Evolutionary conservation across 2,797 vertebrate species (phyloP).

Genomic region (Microchirus variegatus): DNA sequence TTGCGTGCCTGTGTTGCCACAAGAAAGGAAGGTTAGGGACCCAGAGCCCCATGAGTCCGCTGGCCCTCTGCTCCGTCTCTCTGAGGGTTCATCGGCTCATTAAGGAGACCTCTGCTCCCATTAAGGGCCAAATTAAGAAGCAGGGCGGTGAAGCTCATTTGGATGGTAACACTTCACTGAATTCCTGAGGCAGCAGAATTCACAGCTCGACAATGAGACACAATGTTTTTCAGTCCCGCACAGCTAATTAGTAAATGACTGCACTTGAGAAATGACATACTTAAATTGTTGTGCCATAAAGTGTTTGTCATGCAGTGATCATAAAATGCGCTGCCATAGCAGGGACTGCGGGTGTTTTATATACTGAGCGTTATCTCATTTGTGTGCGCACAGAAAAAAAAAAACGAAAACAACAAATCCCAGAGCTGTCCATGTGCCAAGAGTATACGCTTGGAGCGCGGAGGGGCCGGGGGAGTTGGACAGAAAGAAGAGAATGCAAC

Average conservation of each 20-base stretch:
- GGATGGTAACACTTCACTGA: slow-evolving; percentile 68
- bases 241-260: slow-evolving; percentile 68
- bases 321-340: slow-evolving; percentile 33
- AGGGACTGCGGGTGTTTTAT: slow-evolving; percentile 16
- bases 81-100: slow-evolving; percentile 79
- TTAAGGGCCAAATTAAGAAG: slow-evolving; percentile 80
- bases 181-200: slow-evolving; percentile 77
- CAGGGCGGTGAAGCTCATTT: slow-evolving; percentile 68
- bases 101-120: slow-evolving; percentile 72
- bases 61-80: slow-evolving; percentile 55
- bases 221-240: slow-evolving; percentile 49
- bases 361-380: slow-evolving; percentile 50
- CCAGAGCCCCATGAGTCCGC: slow-evolving; percentile 58
- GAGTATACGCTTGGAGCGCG: slow-evolving; percentile 32
- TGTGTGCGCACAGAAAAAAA: slow-evolving; percentile 52
- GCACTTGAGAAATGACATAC: slow-evolving; percentile 58
- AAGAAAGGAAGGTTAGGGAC: slow-evolving; percentile 74
- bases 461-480: slow-evolving; percentile 50
- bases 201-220: slow-evolving; percentile 54
- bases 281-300: slow-evolving; percentile 50
- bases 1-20: slow-evolving; percentile 37
- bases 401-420: slow-evolving; percentile 65
- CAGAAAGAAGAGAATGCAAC: slow-evolving; percentile 40
- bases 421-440: slow-evolving; percentile 56
- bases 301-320: slow-evolving; percentile 42